Base-by-base conservation (phyloP, 2,113 vertebrate genomes). In the Scomber scombrus region DNA sequence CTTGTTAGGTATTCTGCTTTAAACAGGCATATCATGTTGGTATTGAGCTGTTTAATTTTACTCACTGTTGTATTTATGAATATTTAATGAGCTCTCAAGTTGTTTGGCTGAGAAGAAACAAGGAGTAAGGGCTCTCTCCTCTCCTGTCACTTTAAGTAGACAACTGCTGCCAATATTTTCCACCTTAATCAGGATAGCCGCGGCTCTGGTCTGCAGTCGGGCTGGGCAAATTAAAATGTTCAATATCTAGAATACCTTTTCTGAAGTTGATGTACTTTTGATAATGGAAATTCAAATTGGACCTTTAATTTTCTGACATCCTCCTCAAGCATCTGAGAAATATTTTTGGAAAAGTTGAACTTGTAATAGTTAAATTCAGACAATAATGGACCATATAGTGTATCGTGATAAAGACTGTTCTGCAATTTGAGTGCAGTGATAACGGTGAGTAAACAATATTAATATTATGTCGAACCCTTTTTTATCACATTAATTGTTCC, bases 41-140 rank as follows among this genome's bases (percentile, higher is more conserved):
- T 75, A 84, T 84, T 80, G 74, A 77, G 26, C 71, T 78, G 74
- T 84, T 86, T 84, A 71, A 86, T 84, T 89, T 75, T 54, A 49
- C 19, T 69, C 9, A 5, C 70, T 62, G 74, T 79, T 82, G 76
- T 82, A 61, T 85, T 49, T 47, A 72, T 85, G 60, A 85, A 89
- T 90, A 58, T 81, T 89, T 79, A 79, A 90, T 87, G 50, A 49
- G 13, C 57, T 75, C 49, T 69, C 40, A 66, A 63, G 69, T 82
- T 78, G 63, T 88, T 71, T 81, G 31, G 55, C 81, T 46, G 15
- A 60, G 55, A 45, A 54, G 26, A 49, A 83, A 60, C 40, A 2
- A 29, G 26, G 52, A 23, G 49, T 60, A 18, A 0, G 34, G 15
- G 40, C 18, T 34, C 62, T 66, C 19, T 55, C 49, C 23, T 52